These are phyloP conservation scores for Acheta domesticus DNA, from an alignment of 2,888 invertebrate genomes.

Conservation along the genomic window DNA sequence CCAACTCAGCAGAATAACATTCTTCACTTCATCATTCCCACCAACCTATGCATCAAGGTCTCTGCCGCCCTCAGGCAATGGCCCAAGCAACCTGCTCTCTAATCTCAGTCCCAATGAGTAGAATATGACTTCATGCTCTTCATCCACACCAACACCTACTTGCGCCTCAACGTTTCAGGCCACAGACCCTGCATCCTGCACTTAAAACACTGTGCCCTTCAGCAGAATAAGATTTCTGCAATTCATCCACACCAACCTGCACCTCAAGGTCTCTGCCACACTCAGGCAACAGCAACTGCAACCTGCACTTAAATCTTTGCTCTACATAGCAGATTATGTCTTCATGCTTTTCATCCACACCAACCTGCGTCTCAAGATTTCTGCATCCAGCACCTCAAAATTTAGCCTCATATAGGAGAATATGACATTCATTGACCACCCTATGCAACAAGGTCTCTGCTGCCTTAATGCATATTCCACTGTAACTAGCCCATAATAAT, in stretches of 20 bases:
- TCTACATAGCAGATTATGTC: neutral
- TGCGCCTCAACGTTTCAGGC: too few relatives aligned
- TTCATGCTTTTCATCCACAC: conserved; percentile 89
- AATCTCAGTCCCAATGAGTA: conserved; percentile 26
- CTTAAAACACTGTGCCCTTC: conserved; percentile 33
- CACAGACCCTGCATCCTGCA: too few relatives aligned
- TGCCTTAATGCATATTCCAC: too few relatives aligned
- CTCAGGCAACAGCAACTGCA: too few relatives aligned
- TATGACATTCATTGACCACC: too few relatives aligned
- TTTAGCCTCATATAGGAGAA: too few relatives aligned
- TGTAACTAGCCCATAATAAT: too few relatives aligned
- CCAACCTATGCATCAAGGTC: conserved; percentile 78
- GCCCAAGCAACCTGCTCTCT: too few relatives aligned
- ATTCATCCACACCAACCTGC: too few relatives aligned
- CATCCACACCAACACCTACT: conserved; percentile 86
- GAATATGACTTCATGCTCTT: conserved; percentile 76
- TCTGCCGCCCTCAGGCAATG: neutral
- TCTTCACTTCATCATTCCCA: conserved; percentile 84
- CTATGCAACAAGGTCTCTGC: too few relatives aligned
- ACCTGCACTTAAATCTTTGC: too few relatives aligned
- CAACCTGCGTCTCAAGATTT: conserved; percentile 79
- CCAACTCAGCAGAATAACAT: conserved; percentile 56
- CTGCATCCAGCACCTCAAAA: conserved; percentile 45
- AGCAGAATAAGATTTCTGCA: conserved; percentile 61
- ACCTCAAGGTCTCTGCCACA: conserved; percentile 50